These are phyloP conservation scores for Macaria notata DNA, from an alignment of 2,888 invertebrate genomes.

Conservation along the genomic window DNA sequence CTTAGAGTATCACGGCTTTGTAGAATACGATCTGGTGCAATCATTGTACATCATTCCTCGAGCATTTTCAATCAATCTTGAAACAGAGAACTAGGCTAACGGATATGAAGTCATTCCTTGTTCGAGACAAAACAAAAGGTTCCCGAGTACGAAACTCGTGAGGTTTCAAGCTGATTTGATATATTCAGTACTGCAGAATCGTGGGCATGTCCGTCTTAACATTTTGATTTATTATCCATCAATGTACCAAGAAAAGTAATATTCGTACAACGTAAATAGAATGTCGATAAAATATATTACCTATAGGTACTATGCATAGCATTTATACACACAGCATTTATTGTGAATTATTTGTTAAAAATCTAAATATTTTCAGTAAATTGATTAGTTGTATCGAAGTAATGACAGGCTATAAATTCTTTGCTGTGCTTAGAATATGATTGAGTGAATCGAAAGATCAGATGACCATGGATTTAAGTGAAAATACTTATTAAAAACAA, in stretches of 20 bases:
- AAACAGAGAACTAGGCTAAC: constrained; percentile 57
- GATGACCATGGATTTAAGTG: too few species aligned
- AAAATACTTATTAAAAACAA: too few species aligned
- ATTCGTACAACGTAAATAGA: constrained; percentile 11
- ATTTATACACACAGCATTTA: constrained; percentile 25
- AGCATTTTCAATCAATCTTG: constrained; percentile 28
- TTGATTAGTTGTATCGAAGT: constrained; percentile 61
- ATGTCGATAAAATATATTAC: neutral
- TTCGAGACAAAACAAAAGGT: constrained; percentile 65
- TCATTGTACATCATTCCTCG: neutral
- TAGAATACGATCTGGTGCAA: neutral
- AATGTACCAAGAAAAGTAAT: constrained; percentile 29
- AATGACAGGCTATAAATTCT: constrained; percentile 70
- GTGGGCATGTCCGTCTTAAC: constrained; percentile 59
- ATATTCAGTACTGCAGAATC: constrained; percentile 71
- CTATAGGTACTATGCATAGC: too few species aligned
- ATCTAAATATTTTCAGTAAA: constrained; percentile 49
- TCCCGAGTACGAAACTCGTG: constrained; percentile 56
- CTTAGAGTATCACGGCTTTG: neutral
- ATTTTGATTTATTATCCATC: constrained; percentile 66
- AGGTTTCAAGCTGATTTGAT: constrained; percentile 79
- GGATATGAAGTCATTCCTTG: constrained; percentile 54
- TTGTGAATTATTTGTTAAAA: constrained; percentile 38
- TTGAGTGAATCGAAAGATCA: constrained; percentile 42
- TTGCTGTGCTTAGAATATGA: constrained; percentile 34